Percentiles rank a stretch among this genome's conserved stretches.
Conservation (phyloP, 1,140 invertebrate genomes). For the Scylla paramamosain region DNA sequence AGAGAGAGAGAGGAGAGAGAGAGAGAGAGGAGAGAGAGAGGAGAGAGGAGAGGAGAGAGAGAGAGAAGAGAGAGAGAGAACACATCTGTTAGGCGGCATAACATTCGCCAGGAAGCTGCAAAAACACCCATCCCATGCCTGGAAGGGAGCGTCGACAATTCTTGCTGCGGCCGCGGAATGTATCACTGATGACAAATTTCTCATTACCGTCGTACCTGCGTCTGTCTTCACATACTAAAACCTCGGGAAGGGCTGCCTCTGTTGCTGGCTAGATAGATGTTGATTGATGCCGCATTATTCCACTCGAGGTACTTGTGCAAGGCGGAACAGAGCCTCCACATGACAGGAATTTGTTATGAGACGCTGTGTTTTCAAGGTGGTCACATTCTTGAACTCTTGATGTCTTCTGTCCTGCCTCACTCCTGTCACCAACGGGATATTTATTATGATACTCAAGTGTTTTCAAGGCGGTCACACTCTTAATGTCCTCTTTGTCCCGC, state of each 20-base stretch:
- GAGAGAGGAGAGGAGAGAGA: neutral
- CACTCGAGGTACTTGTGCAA: neutral
- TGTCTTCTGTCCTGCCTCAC: too few species aligned
- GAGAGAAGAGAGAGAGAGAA: neutral
- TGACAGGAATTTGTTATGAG: neutral
- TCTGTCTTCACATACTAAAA: neutral
- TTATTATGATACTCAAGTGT: too few species aligned
- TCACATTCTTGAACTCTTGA: too few species aligned
- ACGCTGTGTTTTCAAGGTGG: too few species aligned
- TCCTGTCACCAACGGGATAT: too few species aligned
- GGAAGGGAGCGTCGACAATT: neutral
- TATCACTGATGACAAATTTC: constrained; percentile 16
- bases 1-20: neutral
- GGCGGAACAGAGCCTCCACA: neutral
- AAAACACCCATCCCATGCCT: neutral
- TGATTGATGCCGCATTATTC: neutral
- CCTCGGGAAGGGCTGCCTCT: neutral
- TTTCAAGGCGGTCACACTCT: too few species aligned
- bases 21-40: neutral
- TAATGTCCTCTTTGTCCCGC: too few species aligned
- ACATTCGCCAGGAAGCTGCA: neutral
- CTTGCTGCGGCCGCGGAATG: neutral
- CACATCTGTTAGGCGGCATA: neutral
- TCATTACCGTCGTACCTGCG: neutral
- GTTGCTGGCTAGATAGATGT: neutral